phyloP scores from a whole-genome alignment of 2,888 invertebrate genomes.

The Diaphora mendica region DNA sequence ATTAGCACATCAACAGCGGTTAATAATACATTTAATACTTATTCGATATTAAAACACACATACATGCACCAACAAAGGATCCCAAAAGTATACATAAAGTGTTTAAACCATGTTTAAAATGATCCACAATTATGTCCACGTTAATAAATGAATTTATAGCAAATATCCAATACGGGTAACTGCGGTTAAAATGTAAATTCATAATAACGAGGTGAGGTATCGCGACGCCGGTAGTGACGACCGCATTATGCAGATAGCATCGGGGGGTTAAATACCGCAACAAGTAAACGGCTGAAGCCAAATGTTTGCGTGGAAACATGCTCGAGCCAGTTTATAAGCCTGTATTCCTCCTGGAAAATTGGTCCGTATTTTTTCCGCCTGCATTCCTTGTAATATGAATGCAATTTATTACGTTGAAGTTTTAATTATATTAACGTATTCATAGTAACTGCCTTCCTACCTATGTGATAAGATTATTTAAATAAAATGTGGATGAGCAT shows the following conservation, averaged over 20 bases:
- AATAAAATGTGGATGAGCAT: neutral
- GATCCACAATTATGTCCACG: conserved; percentile 19
- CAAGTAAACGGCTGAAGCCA: conserved; percentile 77
- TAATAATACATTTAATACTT: neutral
- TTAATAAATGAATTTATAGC: conserved; percentile 65
- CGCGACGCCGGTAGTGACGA: conserved; percentile 70
- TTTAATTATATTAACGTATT: conserved; percentile 7
- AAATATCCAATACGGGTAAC: conserved; percentile 67
- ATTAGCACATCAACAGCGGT: no score
- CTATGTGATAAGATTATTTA: neutral
- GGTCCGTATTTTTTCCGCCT: conserved; percentile 26
- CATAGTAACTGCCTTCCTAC: neutral
- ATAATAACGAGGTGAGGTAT: conserved; percentile 75
- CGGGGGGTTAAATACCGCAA: conserved; percentile 81
- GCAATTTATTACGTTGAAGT: conserved; percentile 11
- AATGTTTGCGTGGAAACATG: conserved; percentile 61
- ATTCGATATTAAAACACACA: neutral
- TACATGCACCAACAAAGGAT: neutral
- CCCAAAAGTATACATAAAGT: neutral
- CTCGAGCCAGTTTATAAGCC: conserved; percentile 36
- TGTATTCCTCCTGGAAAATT: conserved; percentile 36
- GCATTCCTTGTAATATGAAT: conserved; percentile 3
- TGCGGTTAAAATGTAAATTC: conserved; percentile 78
- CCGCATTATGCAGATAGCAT: conserved; percentile 83
- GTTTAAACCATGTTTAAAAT: conserved; percentile 19